Evolutionary conservation across 2,888 invertebrate species (phyloP), one percentile per base, ranked within the genome.

Genomic region (Calliscelio sp.): DNA sequence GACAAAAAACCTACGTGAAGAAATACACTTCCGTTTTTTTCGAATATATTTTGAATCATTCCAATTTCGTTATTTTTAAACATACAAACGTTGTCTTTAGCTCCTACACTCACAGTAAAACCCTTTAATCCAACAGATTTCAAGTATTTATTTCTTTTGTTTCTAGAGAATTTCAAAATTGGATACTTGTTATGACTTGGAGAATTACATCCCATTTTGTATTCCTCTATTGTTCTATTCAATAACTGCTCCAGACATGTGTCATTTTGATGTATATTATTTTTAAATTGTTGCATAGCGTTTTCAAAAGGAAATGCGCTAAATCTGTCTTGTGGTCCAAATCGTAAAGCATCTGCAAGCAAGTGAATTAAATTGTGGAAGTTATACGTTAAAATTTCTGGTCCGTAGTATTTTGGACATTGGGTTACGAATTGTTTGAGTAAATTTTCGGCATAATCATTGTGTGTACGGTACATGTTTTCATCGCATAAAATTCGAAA

Each of bases 281-380:
- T 61, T 32, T 61, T 61, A n/a, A 61, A 38, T 20, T 57, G 10
- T 57, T 57, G 57, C 57, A 57, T 57, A 2, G 35, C 32, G 20
- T 57, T 28, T n/a, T 44, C 44, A 16, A 44, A 44, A 4, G 5
- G 1, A 8, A 44, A 44, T n/a, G 59, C 59, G 16, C 59, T 59
- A 25, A 35, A 59, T 11, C 35, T 20, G 22, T 59, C 59, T 22
- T 85, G 53, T 1, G 63, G 24, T 8, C 28, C 28, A 8, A 55
- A 55, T 11, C 28, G 25, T 28, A 55, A 28, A n/a, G 22, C 57
- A 20, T n/a, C 81, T 38, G 73, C 70, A n/a, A 81, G 46, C 5
- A 90, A 65, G 81, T 90, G 89, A 18, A 86, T 32, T 0, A 90
- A 57, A 20, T 70, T 70, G 71, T 90, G 90, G 20, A 89, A 68